Base-by-base conservation (phyloP, 2,113 vertebrate genomes). In the Gavia stellata region DNA sequence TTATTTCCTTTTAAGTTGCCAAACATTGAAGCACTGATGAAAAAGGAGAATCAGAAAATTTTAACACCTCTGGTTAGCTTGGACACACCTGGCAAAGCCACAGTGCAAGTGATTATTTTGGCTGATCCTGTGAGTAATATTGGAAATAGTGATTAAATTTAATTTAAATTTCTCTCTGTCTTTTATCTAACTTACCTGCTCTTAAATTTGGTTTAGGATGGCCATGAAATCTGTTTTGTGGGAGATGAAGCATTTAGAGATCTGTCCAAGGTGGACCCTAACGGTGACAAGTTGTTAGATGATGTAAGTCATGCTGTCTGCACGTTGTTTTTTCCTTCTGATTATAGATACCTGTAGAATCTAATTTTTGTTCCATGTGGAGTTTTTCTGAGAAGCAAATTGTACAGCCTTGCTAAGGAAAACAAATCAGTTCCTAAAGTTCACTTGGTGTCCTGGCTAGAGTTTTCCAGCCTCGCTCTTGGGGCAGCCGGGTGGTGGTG, bases 171-270 rank as follows among this genome's bases (percentile, higher is more conserved):
- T 24, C 58, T 68, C 20, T 40, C 8, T 86, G 47, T 17, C 13
- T 3, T 3, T 24, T 61, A 26, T 25, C 2, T 66, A 24, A 61
- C 70, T 91, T 55, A 62, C 65, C 85, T 34, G 85, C 62, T 91
- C 9, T 82, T 67, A 52, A 52, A 78, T 26, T 34, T 59, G 24
- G 17, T 93, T 49, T 63, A 99, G 99, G 99, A 99, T 42, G 98
- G 98, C 89, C 99, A 99, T 93, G 99, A 99, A 96, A 99, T 99
- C 94, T 99, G 99, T 88, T 99, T 99, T 94, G 99, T 99, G 90
- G 99, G 99, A 38, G 99, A 99, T 56, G 98, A 99, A 92, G 99
- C 99, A 0, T 99, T 99, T 83, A 97, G 98, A 96, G 98, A 99
- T 68, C 99, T 99, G 67, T 99, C 99, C 78, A 96, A 96, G 91